Conservation (phyloP, 2,113 vertebrate genomes). For the Oplegnathus fasciatus region DNA sequence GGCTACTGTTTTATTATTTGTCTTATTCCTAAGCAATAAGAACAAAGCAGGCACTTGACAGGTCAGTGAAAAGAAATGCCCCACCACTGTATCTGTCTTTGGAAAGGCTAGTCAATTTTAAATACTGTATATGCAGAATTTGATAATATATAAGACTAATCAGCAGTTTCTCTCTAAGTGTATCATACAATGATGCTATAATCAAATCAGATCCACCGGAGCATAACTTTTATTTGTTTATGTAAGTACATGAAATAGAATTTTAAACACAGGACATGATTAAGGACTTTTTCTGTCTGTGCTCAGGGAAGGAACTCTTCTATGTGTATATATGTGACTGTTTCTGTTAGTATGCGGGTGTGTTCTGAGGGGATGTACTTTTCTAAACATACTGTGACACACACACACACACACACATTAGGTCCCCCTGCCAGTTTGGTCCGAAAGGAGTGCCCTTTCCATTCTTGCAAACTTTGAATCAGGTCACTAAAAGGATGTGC, state of each 20-base stretch:
- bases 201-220: slow-evolving; percentile 1
- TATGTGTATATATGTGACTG: slow-evolving; percentile 57
- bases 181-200: neutral
- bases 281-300: slow-evolving; percentile 54
- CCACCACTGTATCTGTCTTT: neutral
- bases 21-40: neutral
- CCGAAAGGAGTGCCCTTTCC: slow-evolving; percentile 42
- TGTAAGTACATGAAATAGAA: slow-evolving; percentile 24
- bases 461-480: slow-evolving; percentile 54
- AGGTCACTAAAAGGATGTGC: slow-evolving; percentile 63
- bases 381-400: slow-evolving; percentile 66
- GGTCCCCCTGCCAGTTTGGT: slow-evolving; percentile 38
- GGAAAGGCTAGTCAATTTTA: neutral
- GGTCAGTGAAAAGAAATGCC: neutral
- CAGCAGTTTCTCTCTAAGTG: neutral
- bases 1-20: neutral
- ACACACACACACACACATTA: slow-evolving; percentile 11
- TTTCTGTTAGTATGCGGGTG: slow-evolving; percentile 67
- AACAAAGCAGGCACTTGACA: neutral
- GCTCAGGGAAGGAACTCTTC: slow-evolving; percentile 68
- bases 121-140: neutral
- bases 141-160: neutral
- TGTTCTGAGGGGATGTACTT: slow-evolving; percentile 71
- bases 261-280: slow-evolving; percentile 67
- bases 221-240: slow-evolving; percentile 18